Percentiles rank a stretch among this genome's conserved stretches.
Conservation (phyloP, 2,797 vertebrate genomes). For the Chromis chromis region DNA sequence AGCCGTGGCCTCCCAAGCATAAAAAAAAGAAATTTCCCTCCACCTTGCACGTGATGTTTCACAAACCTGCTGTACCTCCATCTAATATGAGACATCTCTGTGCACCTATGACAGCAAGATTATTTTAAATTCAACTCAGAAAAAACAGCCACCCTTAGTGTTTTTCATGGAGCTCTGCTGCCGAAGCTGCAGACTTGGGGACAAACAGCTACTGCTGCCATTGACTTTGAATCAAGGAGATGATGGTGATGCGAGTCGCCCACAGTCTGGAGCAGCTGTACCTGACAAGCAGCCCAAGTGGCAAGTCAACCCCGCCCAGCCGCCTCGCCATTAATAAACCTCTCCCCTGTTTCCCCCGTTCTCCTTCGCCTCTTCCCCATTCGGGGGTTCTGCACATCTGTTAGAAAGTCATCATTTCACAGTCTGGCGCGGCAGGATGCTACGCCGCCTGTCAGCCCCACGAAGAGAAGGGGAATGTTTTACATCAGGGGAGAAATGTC, state of each 20-base stretch:
- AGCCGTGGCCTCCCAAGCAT: constrained; percentile 62
- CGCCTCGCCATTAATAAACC: constrained; percentile 42
- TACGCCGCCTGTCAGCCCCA: constrained; percentile 55
- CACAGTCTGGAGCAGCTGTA: constrained; percentile 76
- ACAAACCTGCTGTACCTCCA: constrained; percentile 14
- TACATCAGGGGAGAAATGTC: constrained; percentile 30
- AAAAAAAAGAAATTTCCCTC: constrained; percentile 52
- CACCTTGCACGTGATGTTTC: constrained; percentile 39
- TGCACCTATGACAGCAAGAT: no score
- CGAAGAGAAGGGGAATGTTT: constrained; percentile 41
- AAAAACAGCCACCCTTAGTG: background rate
- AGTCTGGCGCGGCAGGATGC: constrained; percentile 65
- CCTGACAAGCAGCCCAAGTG: constrained; percentile 74
- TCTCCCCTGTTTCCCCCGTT: constrained; percentile 14
- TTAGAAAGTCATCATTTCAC: constrained; percentile 75
- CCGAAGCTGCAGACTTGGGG: constrained; percentile 27
- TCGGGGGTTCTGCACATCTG: constrained; percentile 59
- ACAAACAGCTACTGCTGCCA: constrained; percentile 72
- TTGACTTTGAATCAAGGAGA: constrained; percentile 84
- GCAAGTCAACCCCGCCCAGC: constrained; percentile 35
- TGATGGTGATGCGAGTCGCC: constrained; percentile 41
- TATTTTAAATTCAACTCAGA: no score
- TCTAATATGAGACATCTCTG: constrained; percentile 1
- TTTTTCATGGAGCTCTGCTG: constrained; percentile 2
- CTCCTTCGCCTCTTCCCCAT: constrained; percentile 17